Evolutionary conservation across 2,113 vertebrate genomes (phyloP).

Genomic region (Gopherus flavomarginatus): DNA sequence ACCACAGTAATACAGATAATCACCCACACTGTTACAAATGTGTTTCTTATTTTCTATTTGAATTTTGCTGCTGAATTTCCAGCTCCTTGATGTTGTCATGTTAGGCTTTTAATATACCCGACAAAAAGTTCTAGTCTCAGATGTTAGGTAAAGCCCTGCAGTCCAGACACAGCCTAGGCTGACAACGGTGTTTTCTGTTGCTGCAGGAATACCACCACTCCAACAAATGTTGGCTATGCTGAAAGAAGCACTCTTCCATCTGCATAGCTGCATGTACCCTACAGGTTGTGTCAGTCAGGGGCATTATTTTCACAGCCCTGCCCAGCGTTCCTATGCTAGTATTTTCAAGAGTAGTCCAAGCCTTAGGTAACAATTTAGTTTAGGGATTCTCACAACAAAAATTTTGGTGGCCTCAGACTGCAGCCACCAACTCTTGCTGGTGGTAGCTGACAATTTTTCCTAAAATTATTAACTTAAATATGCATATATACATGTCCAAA

Average conservation of each 20-base stretch:
- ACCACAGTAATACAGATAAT: neutral
- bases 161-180: neutral
- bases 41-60: neutral
- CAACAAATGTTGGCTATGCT: neutral
- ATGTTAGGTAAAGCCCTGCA: neutral
- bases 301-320: too few species aligned
- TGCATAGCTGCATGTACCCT: neutral
- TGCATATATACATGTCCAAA: too few species aligned
- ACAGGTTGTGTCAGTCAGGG: neutral
- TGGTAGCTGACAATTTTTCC: too few species aligned
- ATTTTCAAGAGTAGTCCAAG: neutral
- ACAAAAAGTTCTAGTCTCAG: neutral
- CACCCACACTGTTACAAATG: too few species aligned
- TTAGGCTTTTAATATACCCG: neutral
- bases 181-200: neutral
- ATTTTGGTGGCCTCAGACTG: too few species aligned
- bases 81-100: neutral
- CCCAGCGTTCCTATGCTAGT: neutral
- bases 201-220: neutral
- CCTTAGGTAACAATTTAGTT: neutral
- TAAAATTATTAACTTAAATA: too few species aligned
- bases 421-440: too few species aligned
- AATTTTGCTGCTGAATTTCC: neutral
- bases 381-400: too few species aligned
- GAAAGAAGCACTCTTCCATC: neutral